Conservation (phyloP, 2,888 invertebrate genomes). For the Platynereis dumerilii region DNA sequence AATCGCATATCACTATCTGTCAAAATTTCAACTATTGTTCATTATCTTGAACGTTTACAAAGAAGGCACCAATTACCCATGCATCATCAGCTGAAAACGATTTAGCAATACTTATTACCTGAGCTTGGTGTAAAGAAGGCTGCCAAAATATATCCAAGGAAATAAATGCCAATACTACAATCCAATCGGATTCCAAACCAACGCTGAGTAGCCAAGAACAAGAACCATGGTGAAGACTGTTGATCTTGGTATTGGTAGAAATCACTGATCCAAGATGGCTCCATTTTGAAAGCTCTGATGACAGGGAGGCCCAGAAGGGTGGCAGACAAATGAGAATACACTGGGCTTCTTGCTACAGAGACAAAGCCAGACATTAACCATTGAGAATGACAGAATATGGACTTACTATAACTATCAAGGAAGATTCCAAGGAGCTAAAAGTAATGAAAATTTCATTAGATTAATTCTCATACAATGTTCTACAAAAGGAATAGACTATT, state of each 20-base stretch:
- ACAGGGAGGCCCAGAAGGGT: not conserved
- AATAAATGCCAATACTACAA: not conserved
- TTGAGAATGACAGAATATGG: no score
- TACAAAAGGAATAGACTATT: no score
- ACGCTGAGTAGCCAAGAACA: not conserved
- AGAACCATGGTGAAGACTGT: constrained; percentile 6
- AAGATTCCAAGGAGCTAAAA: no score
- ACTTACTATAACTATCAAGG: no score
- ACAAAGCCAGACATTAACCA: not conserved
- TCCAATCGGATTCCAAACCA: constrained; percentile 1
- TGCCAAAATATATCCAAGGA: not conserved
- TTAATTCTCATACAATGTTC: no score
- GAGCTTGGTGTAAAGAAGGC: no score
- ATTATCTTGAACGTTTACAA: not conserved
- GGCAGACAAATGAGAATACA: constrained; percentile 9
- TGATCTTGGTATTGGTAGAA: not conserved
- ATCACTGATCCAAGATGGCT: not conserved
- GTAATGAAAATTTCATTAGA: no score
- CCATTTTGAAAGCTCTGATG: constrained; percentile 3
- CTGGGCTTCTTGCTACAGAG: not conserved
- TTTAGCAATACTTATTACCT: no score
- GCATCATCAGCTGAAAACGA: not conserved
- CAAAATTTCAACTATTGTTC: not conserved
- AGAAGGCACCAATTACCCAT: not conserved
- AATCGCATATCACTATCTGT: no score